Base-by-base conservation (phyloP, 2,888 invertebrate species). In the Monoplex corrugatus region DNA sequence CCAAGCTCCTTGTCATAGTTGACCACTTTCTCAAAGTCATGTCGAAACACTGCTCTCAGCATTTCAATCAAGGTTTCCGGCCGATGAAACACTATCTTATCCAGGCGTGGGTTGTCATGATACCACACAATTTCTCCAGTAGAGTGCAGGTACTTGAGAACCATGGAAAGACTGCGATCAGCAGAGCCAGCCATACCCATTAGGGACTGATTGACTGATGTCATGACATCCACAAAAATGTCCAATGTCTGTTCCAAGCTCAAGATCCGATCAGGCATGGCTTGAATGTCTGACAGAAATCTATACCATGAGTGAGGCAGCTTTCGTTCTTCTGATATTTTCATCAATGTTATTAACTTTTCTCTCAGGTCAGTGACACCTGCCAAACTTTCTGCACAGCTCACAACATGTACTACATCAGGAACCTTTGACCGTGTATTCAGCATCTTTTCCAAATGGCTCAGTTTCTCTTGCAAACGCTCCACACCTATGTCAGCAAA, bases 111-210 rank as follows among this genome's bases (percentile, higher is more conserved):
- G 80, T 94, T 94, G 32, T 95, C 94, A 75, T 93, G 91, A 88
- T 94, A 95, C 95, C 95, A 95, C 28, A 95, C 93, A 44, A 95
- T 95, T 85, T 95, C 95, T 8, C 91, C 91, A 23, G 93, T 94
- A 13, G 92, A 90, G 86, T 93, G 93, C 45, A 95, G 90, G 89
- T 95, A 95, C 88, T 93, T 91, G 84, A 95, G 90, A 0, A 95
- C 93, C 89, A 93, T 93, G 45, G 93, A 92, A 38, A 95, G 90
- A 89, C 94, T 94, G 45, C 91, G 91, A 40, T 94, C 93, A 6
- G 93, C 90, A 2, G 94, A 94, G 2, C 95, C 95, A 38, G 93
- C 92, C 72, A 93, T 90, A 32, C 92, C 92, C 80, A 93, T 93
- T 92, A 94, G 93, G 0, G 94, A 94, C 91, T 94, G 92, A 32